Conservation (phyloP, 2,888 invertebrate genomes). For the Lasioglossum oenotherae region DNA sequence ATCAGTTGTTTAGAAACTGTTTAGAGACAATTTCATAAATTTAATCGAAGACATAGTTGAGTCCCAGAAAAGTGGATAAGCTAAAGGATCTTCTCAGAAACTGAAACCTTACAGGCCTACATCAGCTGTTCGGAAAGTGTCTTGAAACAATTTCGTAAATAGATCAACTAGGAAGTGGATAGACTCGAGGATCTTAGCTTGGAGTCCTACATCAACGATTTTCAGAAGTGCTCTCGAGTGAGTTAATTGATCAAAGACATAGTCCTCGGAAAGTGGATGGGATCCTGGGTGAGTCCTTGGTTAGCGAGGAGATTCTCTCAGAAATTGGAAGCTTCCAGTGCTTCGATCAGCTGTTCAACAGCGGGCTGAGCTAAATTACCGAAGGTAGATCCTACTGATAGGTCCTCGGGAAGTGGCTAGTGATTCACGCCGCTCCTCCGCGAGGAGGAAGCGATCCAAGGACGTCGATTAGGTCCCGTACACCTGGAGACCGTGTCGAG, state of each 20-base stretch:
- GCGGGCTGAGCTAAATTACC: not conserved
- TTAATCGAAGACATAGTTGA: not conserved
- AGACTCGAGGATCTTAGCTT: not conserved
- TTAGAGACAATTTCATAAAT: not conserved
- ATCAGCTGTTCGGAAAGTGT: not conserved
- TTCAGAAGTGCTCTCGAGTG: not conserved
- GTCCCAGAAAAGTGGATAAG: not conserved
- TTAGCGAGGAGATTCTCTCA: not conserved
- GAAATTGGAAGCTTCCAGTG: not conserved
- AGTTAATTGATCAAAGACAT: not conserved
- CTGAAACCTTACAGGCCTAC: not conserved
- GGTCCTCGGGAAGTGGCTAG: not conserved
- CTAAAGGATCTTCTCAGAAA: not conserved
- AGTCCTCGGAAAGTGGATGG: not conserved
- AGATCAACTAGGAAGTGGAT: not conserved
- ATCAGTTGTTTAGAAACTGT: not conserved
- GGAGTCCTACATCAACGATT: not conserved
- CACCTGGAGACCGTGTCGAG: conserved; percentile 7
- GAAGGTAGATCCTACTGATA: not conserved
- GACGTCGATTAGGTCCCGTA: not conserved
- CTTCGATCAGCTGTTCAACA: not conserved
- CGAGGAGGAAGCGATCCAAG: conserved; percentile 32
- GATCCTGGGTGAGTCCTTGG: not conserved
- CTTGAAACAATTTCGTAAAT: not conserved
- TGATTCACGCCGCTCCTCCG: conserved; percentile 24